Base-by-base conservation (phyloP, 2,113 vertebrate species). In the Vulpes lagopus region DNA sequence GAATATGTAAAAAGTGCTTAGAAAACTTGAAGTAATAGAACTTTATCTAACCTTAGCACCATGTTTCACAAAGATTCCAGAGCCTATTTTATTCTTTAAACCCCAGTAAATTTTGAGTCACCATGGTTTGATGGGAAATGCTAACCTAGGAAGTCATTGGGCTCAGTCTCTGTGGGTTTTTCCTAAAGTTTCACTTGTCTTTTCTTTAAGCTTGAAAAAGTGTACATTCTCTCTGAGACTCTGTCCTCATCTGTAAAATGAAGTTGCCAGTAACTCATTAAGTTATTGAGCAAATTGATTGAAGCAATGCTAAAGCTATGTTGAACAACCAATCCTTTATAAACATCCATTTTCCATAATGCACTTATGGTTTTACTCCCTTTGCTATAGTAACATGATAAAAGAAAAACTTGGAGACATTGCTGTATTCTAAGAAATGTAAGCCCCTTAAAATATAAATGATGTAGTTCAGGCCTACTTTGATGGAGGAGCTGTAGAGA, bases 1-100 rank as follows among this genome's bases (percentile, higher is more conserved):
- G 4, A 55, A n/a, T 73, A 27, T 27, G 65, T 38, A 35, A 35
- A 55, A 91, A 49, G 4, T 74, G 22, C 27, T 91, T 67, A 53
- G 65, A 94, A 96, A 87, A 59, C 12, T 57, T 87, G 25, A 91
- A 64, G 53, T 71, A 43, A 49, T n/a, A 81, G 81, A 94, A 59
- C 22, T 20, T 96, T 51, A 53, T 27, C 4, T 76, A 53, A 80
- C 53, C 25, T 64, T 95, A n/a, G 64, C 30, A 35, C 22, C 43
- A 4, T 25, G 30, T 82, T 64, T 88, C 49, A 25, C 27, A 65
- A 88, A 93, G 22, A 71, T 55, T 94, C 3, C 15, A 57, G 16
- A 35, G 23, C 5, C 11, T 11, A 87, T 32, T 91, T 86, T 87
- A 74, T 94, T 94, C 35, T 74, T 74, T 91, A 86, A 74, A 65